phyloP scores from a whole-genome alignment of 2,113 vertebrate species.

The Ctenodactylus gundi region DNA sequence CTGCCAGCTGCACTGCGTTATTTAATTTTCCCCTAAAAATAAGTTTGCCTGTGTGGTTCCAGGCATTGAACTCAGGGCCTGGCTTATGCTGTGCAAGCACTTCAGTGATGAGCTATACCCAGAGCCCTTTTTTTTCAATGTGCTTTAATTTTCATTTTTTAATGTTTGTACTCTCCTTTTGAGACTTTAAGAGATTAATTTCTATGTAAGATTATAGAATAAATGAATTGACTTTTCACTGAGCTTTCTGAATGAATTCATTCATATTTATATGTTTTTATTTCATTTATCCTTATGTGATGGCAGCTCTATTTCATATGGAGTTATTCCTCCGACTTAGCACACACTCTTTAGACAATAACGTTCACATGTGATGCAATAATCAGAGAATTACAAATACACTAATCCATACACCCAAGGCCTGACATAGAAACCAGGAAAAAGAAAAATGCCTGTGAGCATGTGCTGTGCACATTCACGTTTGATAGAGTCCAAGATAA shows the following conservation, averaged over 20 bases:
- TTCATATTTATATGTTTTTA: conserved; percentile 22
- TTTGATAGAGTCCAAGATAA: conserved; percentile 21
- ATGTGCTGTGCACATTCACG: neutral
- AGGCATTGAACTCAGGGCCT: neutral
- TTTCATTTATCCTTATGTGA: neutral
- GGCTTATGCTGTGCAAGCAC: too few relatives aligned
- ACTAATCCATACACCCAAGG: neutral
- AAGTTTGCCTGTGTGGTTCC: neutral
- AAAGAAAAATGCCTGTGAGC: neutral
- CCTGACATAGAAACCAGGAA: neutral
- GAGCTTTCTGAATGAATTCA: conserved; percentile 7
- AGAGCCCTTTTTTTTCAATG: neutral
- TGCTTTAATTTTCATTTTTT: conserved; percentile 28
- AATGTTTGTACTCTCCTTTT: neutral
- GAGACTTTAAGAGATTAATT: conserved; percentile 9
- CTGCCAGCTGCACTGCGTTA: conserved; percentile 9
- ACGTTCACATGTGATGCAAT: neutral
- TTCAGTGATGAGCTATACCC: too few relatives aligned
- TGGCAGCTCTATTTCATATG: neutral
- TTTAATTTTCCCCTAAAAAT: neutral
- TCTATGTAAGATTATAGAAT: neutral
- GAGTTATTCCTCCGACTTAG: neutral
- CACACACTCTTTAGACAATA: neutral
- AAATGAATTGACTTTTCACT: neutral
- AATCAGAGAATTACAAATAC: neutral